Evolutionary conservation across 2,113 vertebrate species (phyloP), one percentile per base, ranked within the genome.

Genomic region (Struthio camelus): DNA sequence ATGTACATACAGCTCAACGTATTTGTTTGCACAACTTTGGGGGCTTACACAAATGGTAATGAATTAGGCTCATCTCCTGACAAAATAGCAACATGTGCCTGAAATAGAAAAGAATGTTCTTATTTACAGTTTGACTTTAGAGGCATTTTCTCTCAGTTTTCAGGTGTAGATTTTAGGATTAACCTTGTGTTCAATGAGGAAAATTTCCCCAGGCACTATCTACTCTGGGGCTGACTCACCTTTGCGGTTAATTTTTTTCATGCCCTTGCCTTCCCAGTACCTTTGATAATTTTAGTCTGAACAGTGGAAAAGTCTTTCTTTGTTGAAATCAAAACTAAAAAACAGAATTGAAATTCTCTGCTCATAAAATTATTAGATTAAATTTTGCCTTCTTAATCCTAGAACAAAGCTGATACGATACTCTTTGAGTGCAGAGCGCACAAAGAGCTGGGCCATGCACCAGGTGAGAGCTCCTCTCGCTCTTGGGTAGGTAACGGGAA

Each of bases 341-440:
- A 16, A 20, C 27, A 88, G 85, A 86, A 76, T 66, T 92, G 46
- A 69, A 92, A 84, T 87, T 92, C 64, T 84, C 80, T 69, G 44
- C 56, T 93, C 36, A 65, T 78, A 85, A 85, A 70, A 94, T 77
- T 42, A 82, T 97, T 96, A 85, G 23, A 67, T 93, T 65, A 88
- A 77, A 87, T 94, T 96, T 96, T 96, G 82, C 51, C 93, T 95
- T 93, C 78, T 42, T 87, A 94, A 81, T 71, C 64, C 51, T 89
- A 58, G 56, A 85, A 61, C 67, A 85, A 53, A 94, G 51, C 78
- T 85, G 72, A 79, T 42, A 25, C 87, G 96, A 93, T 95, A 90
- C 95, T 97, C 96, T 98, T 98, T 97, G 96, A 97, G 97, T 96
- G 94, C 25, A 88, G 96, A 96, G 85, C 94, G 90, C 86, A 92